phyloP scores from a whole-genome alignment of 2,888 invertebrate species.

The Branchinecta sandiegonensis region DNA sequence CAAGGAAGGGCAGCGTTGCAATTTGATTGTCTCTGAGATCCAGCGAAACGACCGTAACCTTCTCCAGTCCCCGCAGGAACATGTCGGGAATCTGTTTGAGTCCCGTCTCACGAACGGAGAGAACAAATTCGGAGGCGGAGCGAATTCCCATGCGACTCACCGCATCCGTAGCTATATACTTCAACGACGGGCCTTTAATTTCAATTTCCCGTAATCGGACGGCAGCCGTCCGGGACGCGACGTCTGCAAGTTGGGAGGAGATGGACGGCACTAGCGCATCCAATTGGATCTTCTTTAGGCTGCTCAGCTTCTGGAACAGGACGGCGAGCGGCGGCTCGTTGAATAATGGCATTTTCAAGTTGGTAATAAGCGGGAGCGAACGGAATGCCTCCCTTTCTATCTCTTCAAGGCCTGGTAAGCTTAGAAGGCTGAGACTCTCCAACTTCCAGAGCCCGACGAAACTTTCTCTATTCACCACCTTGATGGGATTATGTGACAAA shows the following conservation, averaged over 20 bases:
- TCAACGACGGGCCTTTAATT: conserved; percentile 58
- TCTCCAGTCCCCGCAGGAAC: conserved; percentile 33
- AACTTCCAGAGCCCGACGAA: conserved; percentile 54
- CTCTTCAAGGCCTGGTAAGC: conserved; percentile 53
- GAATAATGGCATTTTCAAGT: conserved; percentile 56
- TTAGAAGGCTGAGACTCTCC: conserved; percentile 57
- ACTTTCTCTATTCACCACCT: conserved; percentile 41
- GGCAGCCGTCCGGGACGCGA: conserved; percentile 18
- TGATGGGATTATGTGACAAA: conserved; percentile 64
- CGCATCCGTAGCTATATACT: conserved; percentile 57
- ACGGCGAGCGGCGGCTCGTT: conserved; percentile 36
- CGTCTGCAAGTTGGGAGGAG: conserved; percentile 52
- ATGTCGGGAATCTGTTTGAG: conserved; percentile 20
- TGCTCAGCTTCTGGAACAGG: conserved; percentile 53
- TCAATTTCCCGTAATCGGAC: conserved; percentile 63
- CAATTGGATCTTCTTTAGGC: conserved; percentile 57
- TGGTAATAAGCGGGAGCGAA: conserved; percentile 53
- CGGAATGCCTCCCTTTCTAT: conserved; percentile 59
- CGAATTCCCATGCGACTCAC: conserved; percentile 37
- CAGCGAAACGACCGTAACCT: conserved; percentile 59
- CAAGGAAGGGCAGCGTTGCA: conserved; percentile 15
- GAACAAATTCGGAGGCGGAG: conserved; percentile 17
- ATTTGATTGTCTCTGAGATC: conserved; percentile 56
- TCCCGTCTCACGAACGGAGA: conserved; percentile 41
- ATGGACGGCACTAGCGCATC: conserved; percentile 58